These are phyloP conservation scores for Lamprotornis superbus DNA, from an alignment of 2,113 vertebrate genomes.

Conservation along the genomic window DNA sequence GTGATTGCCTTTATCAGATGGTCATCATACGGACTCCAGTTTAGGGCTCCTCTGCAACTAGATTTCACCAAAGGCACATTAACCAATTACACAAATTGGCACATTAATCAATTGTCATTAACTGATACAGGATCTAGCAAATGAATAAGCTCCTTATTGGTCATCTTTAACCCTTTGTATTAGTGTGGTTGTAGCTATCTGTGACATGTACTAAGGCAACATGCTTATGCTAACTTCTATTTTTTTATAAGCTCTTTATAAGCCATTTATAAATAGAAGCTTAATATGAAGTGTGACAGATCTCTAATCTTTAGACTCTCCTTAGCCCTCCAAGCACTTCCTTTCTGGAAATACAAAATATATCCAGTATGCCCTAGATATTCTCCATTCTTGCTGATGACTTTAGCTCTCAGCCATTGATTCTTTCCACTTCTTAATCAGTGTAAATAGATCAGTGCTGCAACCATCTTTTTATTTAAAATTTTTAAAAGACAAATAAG, in stretches of 20 bases:
- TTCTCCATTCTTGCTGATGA: constrained; percentile 34
- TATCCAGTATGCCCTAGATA: constrained; percentile 69
- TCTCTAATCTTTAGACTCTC: constrained; percentile 41
- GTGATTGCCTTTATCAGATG: neutral
- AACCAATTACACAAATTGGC: neutral
- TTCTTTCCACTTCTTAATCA: constrained; percentile 45
- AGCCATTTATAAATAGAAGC: constrained; percentile 63
- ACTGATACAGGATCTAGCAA: neutral
- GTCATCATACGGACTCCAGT: neutral
- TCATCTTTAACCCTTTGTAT: neutral
- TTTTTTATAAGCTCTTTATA: constrained; percentile 50
- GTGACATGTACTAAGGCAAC: neutral
- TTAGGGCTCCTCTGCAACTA: neutral
- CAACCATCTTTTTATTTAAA: neutral
- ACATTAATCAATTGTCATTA: constrained; percentile 2
- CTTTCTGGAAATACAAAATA: constrained; percentile 39
- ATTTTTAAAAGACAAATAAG: neutral
- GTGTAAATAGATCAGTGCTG: constrained; percentile 34
- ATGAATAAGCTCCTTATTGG: neutral
- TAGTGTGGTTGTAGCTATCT: neutral
- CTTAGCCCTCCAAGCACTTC: constrained; percentile 32
- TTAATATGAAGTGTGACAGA: constrained; percentile 57
- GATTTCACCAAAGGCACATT: neutral
- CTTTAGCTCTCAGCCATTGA: constrained; percentile 44
- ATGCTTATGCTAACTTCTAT: neutral